A percentile compares a stretch with the other conserved stretches of the same genome.
These are phyloP conservation scores for Falco rusticolus DNA, from an alignment of 2,797 vertebrate species.

Conservation along the genomic window DNA sequence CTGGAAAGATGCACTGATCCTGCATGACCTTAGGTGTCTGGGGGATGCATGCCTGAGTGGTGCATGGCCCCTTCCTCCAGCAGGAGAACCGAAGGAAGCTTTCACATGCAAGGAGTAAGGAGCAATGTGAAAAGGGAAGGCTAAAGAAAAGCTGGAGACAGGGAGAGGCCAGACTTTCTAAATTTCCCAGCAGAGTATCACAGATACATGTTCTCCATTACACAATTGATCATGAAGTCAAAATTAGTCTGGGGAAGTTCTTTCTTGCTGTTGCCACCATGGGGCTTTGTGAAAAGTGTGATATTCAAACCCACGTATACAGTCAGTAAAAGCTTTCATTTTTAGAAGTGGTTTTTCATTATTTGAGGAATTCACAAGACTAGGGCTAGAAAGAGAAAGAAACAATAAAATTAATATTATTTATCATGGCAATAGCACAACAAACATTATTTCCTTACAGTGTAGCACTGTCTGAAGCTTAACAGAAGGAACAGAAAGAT, in stretches of 20 bases:
- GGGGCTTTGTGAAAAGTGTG: not conserved
- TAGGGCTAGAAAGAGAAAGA: not conserved
- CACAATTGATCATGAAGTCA: not conserved
- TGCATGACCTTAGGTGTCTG: not conserved
- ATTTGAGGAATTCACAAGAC: not conserved
- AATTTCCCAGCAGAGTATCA: not conserved
- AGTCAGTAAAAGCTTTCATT: not conserved
- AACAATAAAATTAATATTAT: constrained; percentile 11
- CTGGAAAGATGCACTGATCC: not conserved
- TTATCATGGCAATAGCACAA: not conserved
- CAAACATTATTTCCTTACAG: not conserved
- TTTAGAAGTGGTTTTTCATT: not conserved
- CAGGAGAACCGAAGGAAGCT: not conserved
- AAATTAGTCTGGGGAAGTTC: not conserved
- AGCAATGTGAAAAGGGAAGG: not conserved
- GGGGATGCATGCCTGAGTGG: no score
- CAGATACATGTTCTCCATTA: not conserved
- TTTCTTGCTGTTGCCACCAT: not conserved
- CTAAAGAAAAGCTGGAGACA: not conserved
- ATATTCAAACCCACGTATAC: not conserved
- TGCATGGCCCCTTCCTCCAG: not conserved
- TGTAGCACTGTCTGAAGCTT: not conserved
- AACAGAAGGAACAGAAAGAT: not conserved
- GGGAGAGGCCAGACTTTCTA: not conserved
- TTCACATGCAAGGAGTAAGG: not conserved